Evolutionary conservation across 2,888 invertebrate genomes (phyloP).

Genomic region (Liodrosophila aerea): DNA sequence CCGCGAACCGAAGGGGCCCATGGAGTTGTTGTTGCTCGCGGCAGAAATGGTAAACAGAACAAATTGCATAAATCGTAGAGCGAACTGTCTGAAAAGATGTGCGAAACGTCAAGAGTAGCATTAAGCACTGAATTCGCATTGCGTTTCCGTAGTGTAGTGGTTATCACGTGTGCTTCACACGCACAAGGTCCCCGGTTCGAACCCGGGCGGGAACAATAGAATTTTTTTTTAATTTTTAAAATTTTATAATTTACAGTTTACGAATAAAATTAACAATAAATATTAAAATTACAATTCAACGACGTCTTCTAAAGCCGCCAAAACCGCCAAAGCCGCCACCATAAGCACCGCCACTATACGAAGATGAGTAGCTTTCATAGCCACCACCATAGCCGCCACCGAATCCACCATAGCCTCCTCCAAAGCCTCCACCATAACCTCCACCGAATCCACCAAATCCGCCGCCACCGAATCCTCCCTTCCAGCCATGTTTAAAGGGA

Average conservation of each 20-base stretch:
- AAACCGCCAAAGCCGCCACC: conserved; percentile 41
- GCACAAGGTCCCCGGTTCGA: conserved; percentile 82
- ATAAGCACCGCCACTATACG: conserved; percentile 41
- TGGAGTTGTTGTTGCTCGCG: too few relatives aligned
- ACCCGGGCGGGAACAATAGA: conserved; percentile 80
- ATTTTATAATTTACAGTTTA: too few relatives aligned
- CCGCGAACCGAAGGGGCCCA: too few relatives aligned
- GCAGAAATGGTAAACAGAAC: too few relatives aligned
- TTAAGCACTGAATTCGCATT: rapidly evolving
- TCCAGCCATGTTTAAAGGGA: conserved; percentile 63
- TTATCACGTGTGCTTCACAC: conserved; percentile 82
- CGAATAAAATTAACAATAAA: too few relatives aligned
- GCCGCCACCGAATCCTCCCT: conserved; percentile 57
- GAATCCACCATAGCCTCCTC: conserved; percentile 39
- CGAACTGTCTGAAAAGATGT: too few relatives aligned
- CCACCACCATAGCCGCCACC: conserved; percentile 37
- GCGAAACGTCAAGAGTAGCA: too few relatives aligned
- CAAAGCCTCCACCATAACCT: conserved; percentile 31
- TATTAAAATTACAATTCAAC: conserved; percentile 2
- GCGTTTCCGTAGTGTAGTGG: conserved; percentile 82
- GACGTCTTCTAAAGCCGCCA: conserved; percentile 9
- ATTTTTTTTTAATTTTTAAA: not conserved
- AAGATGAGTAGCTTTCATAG: conserved; percentile 45
- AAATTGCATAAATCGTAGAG: too few relatives aligned
- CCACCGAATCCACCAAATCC: conserved; percentile 39